These are phyloP conservation scores for Paraescarpia echinospica DNA, from an alignment of 1,140 invertebrate species.

Conservation along the genomic window DNA sequence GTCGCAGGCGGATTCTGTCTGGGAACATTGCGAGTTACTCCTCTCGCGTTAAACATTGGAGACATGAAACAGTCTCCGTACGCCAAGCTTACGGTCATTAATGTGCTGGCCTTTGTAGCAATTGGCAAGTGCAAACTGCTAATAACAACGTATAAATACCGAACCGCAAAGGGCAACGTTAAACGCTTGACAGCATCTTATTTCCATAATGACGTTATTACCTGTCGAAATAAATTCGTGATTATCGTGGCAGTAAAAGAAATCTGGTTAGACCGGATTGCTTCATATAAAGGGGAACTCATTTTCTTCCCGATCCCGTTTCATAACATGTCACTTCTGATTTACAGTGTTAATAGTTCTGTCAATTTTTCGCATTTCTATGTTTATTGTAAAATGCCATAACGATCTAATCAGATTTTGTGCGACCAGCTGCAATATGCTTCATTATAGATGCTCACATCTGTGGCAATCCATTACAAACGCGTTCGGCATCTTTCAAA, in stretches of 20 bases:
- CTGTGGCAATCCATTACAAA: background rate
- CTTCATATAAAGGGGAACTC: background rate
- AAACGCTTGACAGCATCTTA: background rate
- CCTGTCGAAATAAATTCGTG: background rate
- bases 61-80: background rate
- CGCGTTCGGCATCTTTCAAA: background rate
- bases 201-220: background rate
- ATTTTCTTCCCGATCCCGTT: background rate
- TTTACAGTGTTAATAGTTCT: background rate
- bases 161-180: background rate
- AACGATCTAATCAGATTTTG: background rate
- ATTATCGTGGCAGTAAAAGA: background rate
- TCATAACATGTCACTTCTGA: background rate
- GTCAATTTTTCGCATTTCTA: background rate
- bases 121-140: background rate
- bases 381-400: background rate
- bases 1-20: no score
- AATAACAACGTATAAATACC: background rate
- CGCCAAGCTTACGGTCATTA: background rate
- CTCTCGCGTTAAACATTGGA: no score
- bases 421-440: background rate
- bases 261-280: background rate
- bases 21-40: no score
- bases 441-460: background rate
- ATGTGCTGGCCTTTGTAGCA: background rate